These are phyloP conservation scores for Acanthis flammea DNA, from an alignment of 2,797 vertebrate genomes.

Conservation along the genomic window DNA sequence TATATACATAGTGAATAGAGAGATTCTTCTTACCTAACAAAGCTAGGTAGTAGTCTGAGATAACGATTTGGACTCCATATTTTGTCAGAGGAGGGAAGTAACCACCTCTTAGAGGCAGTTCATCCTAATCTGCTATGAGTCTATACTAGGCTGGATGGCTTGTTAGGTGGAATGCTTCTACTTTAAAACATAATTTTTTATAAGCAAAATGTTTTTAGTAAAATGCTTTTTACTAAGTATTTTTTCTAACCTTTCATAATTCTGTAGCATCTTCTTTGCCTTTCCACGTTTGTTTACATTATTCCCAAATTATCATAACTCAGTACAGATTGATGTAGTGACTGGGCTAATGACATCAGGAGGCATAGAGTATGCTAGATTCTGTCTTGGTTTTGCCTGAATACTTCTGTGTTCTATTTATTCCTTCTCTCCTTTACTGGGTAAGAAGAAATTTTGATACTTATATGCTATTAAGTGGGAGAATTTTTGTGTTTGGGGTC, in stretches of 20 bases:
- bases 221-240: background rate
- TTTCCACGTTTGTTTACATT: background rate
- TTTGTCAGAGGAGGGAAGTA: background rate
- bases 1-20: background rate
- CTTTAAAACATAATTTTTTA: background rate
- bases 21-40: background rate
- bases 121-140: accelerated
- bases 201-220: background rate
- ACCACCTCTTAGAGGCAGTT: background rate
- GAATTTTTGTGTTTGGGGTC: background rate
- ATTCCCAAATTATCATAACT: background rate
- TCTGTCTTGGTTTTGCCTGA: background rate
- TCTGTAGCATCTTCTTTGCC: background rate
- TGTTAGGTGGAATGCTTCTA: background rate
- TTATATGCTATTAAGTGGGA: background rate
- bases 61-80: background rate
- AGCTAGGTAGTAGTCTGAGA: background rate
- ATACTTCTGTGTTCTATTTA: background rate
- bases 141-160: background rate
- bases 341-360: background rate
- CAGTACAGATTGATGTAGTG: background rate
- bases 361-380: background rate
- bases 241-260: background rate
- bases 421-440: background rate
- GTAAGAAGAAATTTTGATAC: background rate